Evolutionary conservation across 2,797 vertebrate species (phyloP).

Genomic region (Myotis pilosus): DNA sequence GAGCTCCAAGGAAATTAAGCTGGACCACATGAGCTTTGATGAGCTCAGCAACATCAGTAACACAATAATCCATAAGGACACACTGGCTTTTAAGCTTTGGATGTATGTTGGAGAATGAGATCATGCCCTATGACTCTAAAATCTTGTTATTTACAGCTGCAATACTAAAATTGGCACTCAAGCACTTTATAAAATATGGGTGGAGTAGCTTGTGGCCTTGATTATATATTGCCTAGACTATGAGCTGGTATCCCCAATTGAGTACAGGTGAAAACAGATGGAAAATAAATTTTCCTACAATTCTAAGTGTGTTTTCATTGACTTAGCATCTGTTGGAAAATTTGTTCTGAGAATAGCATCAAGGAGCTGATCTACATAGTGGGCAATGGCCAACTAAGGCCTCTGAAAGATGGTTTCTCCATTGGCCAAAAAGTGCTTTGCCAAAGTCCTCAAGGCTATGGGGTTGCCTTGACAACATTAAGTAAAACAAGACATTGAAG

Average conservation of each 20-base stretch:
- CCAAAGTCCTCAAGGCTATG: conserved; percentile 69
- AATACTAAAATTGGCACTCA: conserved; percentile 49
- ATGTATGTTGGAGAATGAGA: conserved; percentile 62
- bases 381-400: conserved; percentile 52
- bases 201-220: conserved; percentile 41
- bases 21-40: not conserved
- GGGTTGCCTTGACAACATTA: conserved; percentile 63
- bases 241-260: conserved; percentile 58
- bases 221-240: conserved; percentile 43
- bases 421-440: conserved; percentile 59
- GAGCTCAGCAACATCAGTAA: conserved; percentile 50
- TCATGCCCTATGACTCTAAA: conserved; percentile 46
- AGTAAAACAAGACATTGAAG: conserved; percentile 68
- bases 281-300: conserved; percentile 64
- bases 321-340: conserved; percentile 76
- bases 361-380: conserved; percentile 61
- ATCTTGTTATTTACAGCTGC: conserved; percentile 67
- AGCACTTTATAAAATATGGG: conserved; percentile 50
- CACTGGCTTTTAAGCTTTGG: conserved; percentile 44
- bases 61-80: conserved; percentile 16
- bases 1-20: conserved; percentile 23
- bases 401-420: conserved; percentile 63
- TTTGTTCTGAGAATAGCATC: conserved; percentile 70
- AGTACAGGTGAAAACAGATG: conserved; percentile 73
- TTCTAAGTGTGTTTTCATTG: conserved; percentile 68